Evolutionary conservation across 2,113 vertebrate species (phyloP), one percentile per base, ranked within the genome.

Genomic region (Rhinolophus sinicus): DNA sequence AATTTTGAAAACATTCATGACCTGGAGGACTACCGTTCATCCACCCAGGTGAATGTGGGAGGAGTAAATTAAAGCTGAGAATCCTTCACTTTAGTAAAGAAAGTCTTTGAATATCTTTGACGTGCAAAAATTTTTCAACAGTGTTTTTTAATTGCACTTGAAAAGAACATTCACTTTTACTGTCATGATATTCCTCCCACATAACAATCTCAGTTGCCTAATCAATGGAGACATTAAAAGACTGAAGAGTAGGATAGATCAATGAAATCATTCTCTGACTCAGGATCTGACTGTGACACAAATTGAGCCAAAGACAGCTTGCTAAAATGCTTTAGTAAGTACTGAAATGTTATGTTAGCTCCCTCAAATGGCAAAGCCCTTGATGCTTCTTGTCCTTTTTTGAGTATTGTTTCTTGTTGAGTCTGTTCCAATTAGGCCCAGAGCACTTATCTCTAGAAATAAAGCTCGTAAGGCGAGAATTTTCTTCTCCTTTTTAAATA

Each of bases 121-220:
- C 50, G 16, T 76, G 5, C 58, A 73, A 64, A 97, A 96, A 94
- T 58, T 86, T 73, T 38, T 92, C 58, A 82, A 72, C 9, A 83
- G 81, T 81, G 87, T 83, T 96, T 97, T 92, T 89, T 18, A 97
- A 96, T 97, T 40, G 16, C 24, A 62, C 47, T 93, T 93, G 92
- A 93, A 92, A 70, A 97, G 93, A 87, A 56, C 96, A 76, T 65
- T 97, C 82, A 58, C 78, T 54, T 38, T 94, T 95, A 88, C 93
- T 84, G 58, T 76, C 97, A 78, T 88, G 96, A 72, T 94, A 85
- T 50, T 50, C 97, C n/a, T 96, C 24, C 82, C 56, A 97, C 73
- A 94, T 86, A 94, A 64, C 58, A 94, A 24, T 70, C 93, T 96
- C 44, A 78, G 3, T 93, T 93, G 40, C 88, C 77, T 96, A n/a